Base-by-base conservation (phyloP, 1,140 invertebrate species). In the Thrips palmi region DNA sequence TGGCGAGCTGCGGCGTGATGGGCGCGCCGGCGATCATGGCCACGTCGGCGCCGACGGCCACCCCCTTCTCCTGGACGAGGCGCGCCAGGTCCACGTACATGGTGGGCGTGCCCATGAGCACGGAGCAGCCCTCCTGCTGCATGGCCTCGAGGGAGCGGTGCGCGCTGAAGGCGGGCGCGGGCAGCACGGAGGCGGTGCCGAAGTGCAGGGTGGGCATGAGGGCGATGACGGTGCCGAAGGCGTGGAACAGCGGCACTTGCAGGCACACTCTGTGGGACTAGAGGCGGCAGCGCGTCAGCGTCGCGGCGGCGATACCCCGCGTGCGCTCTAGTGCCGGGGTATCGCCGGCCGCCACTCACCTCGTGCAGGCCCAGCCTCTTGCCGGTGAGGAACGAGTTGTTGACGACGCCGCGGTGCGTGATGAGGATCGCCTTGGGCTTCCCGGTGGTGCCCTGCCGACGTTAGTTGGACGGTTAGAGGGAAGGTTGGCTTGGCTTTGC, bases 181-280 rank as follows among this genome's bases (percentile, higher is more conserved):
- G 74, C 3, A 89, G 45, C 1, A 91, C 71, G 17, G 77, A 43
- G 0, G 77, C 76, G 0, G 66, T 58, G 1, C 78, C 81, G 48
- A 68, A 60, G 32, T 74, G 62, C 0, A 80, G 37, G 8, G 64
- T 55, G 1, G 51, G 55, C 1, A 82, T 46, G 35, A 72, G 56
- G 0, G 75, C 82, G 30, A 77, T 62, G 1, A 80, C 64, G 29
- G 77, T 72, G 0, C 85, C 89, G 52, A 80, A 86, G 11, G 78
- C 86, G 54, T 97, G 92, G 52, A 93, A 96, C 8, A 93, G 62
- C 0, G 91, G 91, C 1, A 85, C 80, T 52, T 87, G 74, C 0
- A 77, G 47, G 49, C 84, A 88, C 24, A 81, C 55, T 4, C 51
- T 45, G 20, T 52, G 46, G 4, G 25, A 24, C 47, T 44, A 22